Conservation (phyloP, 2,797 vertebrate genomes). For the Thalassophryne amazonica region DNA sequence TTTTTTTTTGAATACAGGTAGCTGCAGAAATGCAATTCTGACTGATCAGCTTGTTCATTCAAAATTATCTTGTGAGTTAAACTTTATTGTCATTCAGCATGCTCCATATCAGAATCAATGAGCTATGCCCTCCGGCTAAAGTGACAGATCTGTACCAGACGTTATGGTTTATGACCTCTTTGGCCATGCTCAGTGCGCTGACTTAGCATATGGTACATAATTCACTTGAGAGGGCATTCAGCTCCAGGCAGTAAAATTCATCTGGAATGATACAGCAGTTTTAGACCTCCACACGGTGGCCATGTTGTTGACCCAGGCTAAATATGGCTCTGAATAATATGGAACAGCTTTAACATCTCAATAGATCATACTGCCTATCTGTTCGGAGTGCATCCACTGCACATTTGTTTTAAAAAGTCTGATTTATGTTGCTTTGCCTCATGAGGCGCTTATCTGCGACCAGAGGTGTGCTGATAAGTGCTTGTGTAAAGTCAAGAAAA, state of each 20-base stretch:
- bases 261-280: slow-evolving; percentile 23
- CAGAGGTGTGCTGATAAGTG: neutral
- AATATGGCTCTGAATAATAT: slow-evolving; percentile 39
- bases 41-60: neutral
- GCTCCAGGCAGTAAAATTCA: slow-evolving; percentile 29
- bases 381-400: slow-evolving; percentile 13
- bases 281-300: slow-evolving; percentile 26
- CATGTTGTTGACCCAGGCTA: slow-evolving; percentile 43
- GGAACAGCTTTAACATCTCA: slow-evolving; percentile 21
- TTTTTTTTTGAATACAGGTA: too few relatives aligned
- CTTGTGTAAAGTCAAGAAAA: neutral
- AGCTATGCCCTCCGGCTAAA: slow-evolving; percentile 1
- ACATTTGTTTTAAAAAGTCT: slow-evolving; percentile 30
- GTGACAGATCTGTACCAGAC: slow-evolving; percentile 10
- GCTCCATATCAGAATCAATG: slow-evolving; percentile 10
- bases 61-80: slow-evolving; percentile 6
- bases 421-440: slow-evolving; percentile 31
- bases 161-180: slow-evolving; percentile 35
- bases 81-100: slow-evolving; percentile 17
- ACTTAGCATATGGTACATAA: slow-evolving; percentile 34
- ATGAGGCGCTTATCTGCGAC: slow-evolving; percentile 27
- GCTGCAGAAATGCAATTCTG: neutral
- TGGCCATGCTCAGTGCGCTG: slow-evolving; percentile 17
- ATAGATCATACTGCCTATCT: slow-evolving; percentile 40
- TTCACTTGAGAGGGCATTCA: slow-evolving; percentile 27